Evolutionary conservation across 1,140 invertebrate genomes (phyloP).

Genomic region (Philopotamus ludificatus): DNA sequence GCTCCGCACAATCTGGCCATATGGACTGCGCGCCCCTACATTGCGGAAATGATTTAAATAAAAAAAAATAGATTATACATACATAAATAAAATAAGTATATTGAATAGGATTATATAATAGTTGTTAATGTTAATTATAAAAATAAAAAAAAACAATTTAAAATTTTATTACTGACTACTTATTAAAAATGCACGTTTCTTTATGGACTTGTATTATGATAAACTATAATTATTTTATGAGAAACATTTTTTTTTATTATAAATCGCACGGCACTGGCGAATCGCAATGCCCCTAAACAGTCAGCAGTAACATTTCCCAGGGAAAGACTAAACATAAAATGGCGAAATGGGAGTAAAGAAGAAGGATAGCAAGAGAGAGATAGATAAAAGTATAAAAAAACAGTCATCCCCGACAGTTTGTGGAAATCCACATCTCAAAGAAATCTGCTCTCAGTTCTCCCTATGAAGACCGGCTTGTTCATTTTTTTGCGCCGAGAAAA

Average conservation of each 20-base stretch:
- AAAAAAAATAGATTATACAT: too few relatives aligned
- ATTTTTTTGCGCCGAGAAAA: not conserved
- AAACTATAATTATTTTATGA: not conserved
- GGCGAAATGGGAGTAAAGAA: constrained; percentile 32
- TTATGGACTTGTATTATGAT: not conserved
- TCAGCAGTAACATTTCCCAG: constrained; percentile 41
- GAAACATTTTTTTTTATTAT: not conserved
- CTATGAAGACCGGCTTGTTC: constrained; percentile 18
- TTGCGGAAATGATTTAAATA: too few relatives aligned
- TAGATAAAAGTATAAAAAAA: constrained; percentile 37
- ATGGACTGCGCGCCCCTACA: too few relatives aligned
- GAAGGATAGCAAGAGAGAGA: too few relatives aligned
- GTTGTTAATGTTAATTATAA: not conserved
- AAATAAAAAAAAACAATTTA: not conserved
- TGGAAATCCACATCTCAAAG: constrained; percentile 40
- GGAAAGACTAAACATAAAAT: constrained; percentile 39
- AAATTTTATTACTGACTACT: not conserved
- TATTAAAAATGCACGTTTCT: not conserved
- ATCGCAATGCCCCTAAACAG: constrained; percentile 34
- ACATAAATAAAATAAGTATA: too few relatives aligned
- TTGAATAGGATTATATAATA: too few relatives aligned
- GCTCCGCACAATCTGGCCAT: too few relatives aligned
- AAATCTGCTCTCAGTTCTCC: constrained; percentile 32
- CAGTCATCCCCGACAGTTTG: constrained; percentile 38
- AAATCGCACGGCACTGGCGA: constrained; percentile 9